Percentiles rank a stretch among this genome's conserved stretches.
Evolutionary conservation across 2,888 invertebrate species (phyloP).

Genomic region (Melinopterus prodromus): DNA sequence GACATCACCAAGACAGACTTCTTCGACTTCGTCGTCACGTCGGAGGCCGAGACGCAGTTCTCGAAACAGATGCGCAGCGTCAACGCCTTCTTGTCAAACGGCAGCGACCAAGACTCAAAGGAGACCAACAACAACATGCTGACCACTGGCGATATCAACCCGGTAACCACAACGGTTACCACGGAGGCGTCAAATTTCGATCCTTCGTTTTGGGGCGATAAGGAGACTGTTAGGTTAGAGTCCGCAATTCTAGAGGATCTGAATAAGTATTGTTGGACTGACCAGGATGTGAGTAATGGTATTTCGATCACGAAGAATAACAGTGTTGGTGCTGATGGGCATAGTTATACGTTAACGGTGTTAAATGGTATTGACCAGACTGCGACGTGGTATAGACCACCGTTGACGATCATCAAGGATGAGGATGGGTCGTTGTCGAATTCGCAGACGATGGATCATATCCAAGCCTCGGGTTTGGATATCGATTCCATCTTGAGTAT

Average conservation of each 20-base stretch:
- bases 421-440: constrained; percentile 71
- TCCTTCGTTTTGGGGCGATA: constrained; percentile 73
- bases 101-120: constrained; percentile 61
- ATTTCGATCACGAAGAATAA: constrained; percentile 58
- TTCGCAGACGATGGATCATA: constrained; percentile 66
- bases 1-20: constrained; percentile 88
- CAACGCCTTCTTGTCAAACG: constrained; percentile 72
- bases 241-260: constrained; percentile 83
- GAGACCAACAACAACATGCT: constrained; percentile 68
- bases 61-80: constrained; percentile 74
- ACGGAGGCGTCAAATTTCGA: constrained; percentile 61
- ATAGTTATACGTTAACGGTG: constrained; percentile 87
- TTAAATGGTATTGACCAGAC: constrained; percentile 75
- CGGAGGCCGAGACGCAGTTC: constrained; percentile 71
- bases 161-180: constrained; percentile 60
- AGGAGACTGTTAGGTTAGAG: constrained; percentile 76
- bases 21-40: constrained; percentile 87
- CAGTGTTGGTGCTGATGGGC: constrained; percentile 76
- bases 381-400: constrained; percentile 64
- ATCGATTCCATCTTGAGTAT: constrained; percentile 83
- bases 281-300: constrained; percentile 63
- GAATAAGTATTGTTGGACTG: constrained; percentile 86
- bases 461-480: constrained; percentile 71
- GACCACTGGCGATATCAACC: constrained; percentile 52
- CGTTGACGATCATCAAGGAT: constrained; percentile 69